Evolutionary conservation across 1,140 invertebrate species (phyloP), one percentile per base, ranked within the genome.

Genomic region (Neodiprion pinetum): DNA sequence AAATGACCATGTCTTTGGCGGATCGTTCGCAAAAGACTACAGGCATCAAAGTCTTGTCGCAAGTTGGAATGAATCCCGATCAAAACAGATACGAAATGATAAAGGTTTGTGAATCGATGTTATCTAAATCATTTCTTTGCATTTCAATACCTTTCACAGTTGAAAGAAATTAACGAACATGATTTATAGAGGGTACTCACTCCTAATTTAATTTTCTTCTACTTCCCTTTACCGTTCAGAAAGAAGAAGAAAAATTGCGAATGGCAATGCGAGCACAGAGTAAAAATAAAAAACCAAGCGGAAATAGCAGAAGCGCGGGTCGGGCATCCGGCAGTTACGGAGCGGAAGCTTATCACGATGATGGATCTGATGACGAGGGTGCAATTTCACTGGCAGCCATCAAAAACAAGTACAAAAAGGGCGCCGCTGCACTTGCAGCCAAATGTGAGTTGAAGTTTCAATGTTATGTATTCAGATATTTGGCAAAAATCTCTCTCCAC

Each of bases 1-100:
- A 99, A 91, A 98, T 99, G 94, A 99, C 98, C 0, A 91, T 99
- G 87, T 99, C 97, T 0, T 89, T 99, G 68, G 98, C 98, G 7
- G 98, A 99, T 86, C 91, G 98, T 11, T 98, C 96, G n/a, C 96
- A 95, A 72, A 99, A 99, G 87, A 95, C 96, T 11, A 94, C 95
- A 17, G 98, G 98, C 74, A 98, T 99, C 80, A 98, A 99, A 90
- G 96, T 99, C 48, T 88, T 99, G 69, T 97, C 97, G 0, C 96
- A 96, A 87, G 96, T 98, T 72, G 97, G 97, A 14, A 92, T 93
- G 77, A 97, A 99, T 90, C 98, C 98, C 8, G 98, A 99, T 85
- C 94, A 95, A 61, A 95, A 98, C 84, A 92, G 96, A 84, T 93
- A 93, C 50, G 95, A 96, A 82, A 94, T 97, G 90, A 94, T 98